Evolutionary conservation across 2,113 vertebrate genomes (phyloP), one percentile per base, ranked within the genome.

Genomic region (Poeciliopsis retropinna): DNA sequence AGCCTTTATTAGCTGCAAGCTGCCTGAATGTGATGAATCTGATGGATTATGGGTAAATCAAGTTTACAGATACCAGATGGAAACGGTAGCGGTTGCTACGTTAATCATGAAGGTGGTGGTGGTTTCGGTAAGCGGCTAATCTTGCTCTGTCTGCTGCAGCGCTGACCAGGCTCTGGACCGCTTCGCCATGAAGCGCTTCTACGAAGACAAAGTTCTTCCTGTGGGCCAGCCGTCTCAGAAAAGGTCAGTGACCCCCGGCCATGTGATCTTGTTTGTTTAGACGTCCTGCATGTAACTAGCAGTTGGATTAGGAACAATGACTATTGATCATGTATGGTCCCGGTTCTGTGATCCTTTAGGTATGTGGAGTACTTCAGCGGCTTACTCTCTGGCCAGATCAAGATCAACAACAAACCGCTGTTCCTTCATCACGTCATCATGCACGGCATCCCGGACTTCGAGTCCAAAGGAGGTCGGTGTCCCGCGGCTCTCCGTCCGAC

Each of bases 121-220:
- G 9, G 22, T 57, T n/a, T 0, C 0, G 8, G 51, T 25, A 57
- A 57, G 22, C 4, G 14, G 44, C 17, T 57, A 57, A 57, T 22
- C 22, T 57, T 0, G 25, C 25, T 22, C 32, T 80, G 72, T 84
- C 5, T 83, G 73, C 87, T 79, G 3, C 91, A 99, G 98, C 6
- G 98, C 97, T 0, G 95, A 97, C 85, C 98, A 99, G 90, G 98
- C 98, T 79, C 93, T 99, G 92, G 98, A 99, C 94, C 95, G 98
- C 41, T 99, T 99, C 88, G 98, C 98, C 82, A 99, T 99, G 98
- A 99, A 97, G 89, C 95, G 97, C 28, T 99, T 99, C 92, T 99
- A 99, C 27, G 98, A 99, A 92, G 97, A 99, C 92, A 99, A 99
- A 93, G 96, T 99, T 47, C 95, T 97, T 84, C 97, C 97, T 2